These are phyloP conservation scores for Archegozetes longisetosus DNA, from an alignment of 1,140 invertebrate genomes.

Conservation along the genomic window DNA sequence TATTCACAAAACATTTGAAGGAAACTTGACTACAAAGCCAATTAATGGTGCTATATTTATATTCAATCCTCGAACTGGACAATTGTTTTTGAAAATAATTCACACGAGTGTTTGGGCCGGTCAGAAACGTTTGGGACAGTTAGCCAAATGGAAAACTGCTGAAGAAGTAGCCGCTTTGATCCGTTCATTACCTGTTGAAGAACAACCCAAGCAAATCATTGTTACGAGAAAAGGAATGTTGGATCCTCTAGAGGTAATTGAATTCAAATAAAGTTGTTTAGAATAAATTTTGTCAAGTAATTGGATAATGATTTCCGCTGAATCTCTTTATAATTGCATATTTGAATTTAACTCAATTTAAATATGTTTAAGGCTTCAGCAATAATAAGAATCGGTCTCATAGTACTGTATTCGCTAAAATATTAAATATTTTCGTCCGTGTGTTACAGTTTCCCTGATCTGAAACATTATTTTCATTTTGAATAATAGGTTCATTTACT, in stretches of 20 bases:
- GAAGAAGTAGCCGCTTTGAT: conserved; percentile 99
- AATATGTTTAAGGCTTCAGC: not conserved
- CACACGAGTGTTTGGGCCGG: conserved; percentile 99
- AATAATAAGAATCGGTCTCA: conserved; percentile 1
- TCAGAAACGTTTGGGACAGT: conserved; percentile 46
- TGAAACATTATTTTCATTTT: conserved; percentile 8
- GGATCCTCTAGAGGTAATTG: conserved; percentile 72
- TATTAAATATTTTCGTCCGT: not conserved
- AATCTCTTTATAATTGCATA: not conserved
- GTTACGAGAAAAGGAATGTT: conserved; percentile 98
- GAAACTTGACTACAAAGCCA: conserved; percentile 97
- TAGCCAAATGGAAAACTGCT: conserved; percentile 99
- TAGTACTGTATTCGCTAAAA: conserved; percentile 1
- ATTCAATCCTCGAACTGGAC: conserved; percentile 98
- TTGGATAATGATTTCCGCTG: not conserved
- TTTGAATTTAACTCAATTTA: not conserved
- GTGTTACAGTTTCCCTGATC: not conserved
- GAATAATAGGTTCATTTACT: conserved; percentile 63
- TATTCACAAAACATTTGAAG: conserved; percentile 99
- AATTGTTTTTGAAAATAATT: conserved; percentile 98
- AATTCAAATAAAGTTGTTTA: not conserved
- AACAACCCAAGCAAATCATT: conserved; percentile 99
- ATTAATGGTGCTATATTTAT: conserved; percentile 99
- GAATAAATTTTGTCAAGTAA: not conserved
- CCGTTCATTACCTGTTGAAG: conserved; percentile 94